Conservation (phyloP, 1,140 invertebrate species). For the Lineus longissimus region DNA sequence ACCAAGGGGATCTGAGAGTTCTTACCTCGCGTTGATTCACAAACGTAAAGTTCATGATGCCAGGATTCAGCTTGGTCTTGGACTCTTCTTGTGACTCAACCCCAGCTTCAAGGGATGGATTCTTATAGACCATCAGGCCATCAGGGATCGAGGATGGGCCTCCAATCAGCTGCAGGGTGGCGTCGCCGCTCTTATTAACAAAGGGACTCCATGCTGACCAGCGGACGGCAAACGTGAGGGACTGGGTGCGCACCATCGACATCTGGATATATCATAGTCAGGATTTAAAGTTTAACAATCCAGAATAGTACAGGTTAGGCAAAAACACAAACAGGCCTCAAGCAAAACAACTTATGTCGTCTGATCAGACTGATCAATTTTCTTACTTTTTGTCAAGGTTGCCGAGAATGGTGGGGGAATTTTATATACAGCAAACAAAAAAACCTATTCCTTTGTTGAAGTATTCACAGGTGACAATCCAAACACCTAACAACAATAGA, state of each 20-base stretch:
- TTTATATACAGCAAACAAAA: too few species aligned
- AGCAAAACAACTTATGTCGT: background rate
- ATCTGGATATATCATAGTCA: slow-evolving; percentile 31
- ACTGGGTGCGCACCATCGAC: slow-evolving; percentile 30
- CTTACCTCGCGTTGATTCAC: slow-evolving; percentile 28
- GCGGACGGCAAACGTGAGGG: slow-evolving; percentile 36
- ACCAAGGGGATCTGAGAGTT: too few species aligned
- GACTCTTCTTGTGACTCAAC: slow-evolving; percentile 41
- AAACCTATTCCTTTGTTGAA: too few species aligned
- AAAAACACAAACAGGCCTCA: too few species aligned
- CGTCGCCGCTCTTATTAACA: slow-evolving; percentile 20
- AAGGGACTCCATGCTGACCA: slow-evolving; percentile 51
- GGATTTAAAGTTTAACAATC: slow-evolving; percentile 21
- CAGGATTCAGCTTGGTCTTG: slow-evolving; percentile 30
- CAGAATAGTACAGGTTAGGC: background rate
- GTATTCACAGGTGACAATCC: too few species aligned
- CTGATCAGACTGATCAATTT: too few species aligned
- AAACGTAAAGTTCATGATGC: slow-evolving; percentile 38
- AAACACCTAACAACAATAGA: too few species aligned
- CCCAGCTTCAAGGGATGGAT: slow-evolving; percentile 35
- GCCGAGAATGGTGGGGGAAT: too few species aligned
- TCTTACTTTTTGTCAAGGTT: too few species aligned
- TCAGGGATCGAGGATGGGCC: slow-evolving; percentile 41
- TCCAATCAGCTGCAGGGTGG: slow-evolving; percentile 33
- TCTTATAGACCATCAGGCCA: slow-evolving; percentile 41